phyloP scores from a whole-genome alignment of 2,113 vertebrate species.

The Clupea harengus region DNA sequence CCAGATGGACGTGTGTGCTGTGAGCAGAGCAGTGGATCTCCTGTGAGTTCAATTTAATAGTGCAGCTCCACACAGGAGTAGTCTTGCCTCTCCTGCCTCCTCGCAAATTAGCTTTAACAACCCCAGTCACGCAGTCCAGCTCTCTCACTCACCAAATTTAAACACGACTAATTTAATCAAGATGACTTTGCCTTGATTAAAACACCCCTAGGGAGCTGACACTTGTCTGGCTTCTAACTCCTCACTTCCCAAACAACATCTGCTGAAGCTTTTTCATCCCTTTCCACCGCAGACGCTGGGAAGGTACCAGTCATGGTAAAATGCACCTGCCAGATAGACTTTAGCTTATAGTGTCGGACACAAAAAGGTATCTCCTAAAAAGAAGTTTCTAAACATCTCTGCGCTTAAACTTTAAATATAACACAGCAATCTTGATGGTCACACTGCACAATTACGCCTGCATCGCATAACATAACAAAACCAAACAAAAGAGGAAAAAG shows the following conservation, averaged over 20 bases:
- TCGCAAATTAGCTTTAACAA: constrained; percentile 20
- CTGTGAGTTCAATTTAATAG: not conserved
- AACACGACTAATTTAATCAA: constrained; percentile 45
- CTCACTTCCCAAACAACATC: constrained; percentile 20
- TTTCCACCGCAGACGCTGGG: not conserved
- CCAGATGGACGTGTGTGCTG: not conserved
- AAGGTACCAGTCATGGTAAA: not conserved
- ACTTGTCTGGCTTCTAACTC: not conserved
- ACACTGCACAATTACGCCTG: no score
- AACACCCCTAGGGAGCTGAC: constrained; percentile 22
- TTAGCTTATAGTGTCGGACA: no score
- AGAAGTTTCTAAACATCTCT: no score
- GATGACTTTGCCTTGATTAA: constrained; percentile 43
- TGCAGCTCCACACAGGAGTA: not conserved
- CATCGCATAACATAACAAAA: no score
- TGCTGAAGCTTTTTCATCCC: constrained; percentile 7
- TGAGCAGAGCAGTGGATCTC: no score
- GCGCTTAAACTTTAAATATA: no score
- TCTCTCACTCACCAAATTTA: constrained; percentile 18
- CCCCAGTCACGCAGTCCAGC: constrained; percentile 24
- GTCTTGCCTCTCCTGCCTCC: not conserved
- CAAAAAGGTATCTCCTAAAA: no score
- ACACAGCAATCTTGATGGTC: no score
- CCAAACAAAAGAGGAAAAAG: no score
- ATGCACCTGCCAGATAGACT: not conserved